Percentiles rank a stretch among this genome's conserved stretches.
These are phyloP conservation scores for Steinernema feltiae DNA, from an alignment of 1,140 invertebrate species.

Conservation along the genomic window DNA sequence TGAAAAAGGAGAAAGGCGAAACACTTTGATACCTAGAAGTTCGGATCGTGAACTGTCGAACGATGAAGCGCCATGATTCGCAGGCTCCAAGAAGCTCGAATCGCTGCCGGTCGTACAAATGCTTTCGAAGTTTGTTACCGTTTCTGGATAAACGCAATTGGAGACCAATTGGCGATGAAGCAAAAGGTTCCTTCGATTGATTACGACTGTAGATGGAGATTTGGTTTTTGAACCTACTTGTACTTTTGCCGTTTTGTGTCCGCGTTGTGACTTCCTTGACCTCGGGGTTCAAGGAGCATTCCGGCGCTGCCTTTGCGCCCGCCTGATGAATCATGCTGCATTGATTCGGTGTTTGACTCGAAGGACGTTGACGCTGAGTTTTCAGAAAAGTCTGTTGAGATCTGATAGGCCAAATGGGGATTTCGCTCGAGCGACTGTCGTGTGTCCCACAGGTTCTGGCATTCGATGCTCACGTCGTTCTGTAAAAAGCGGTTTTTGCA, in stretches of 20 bases:
- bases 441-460: background rate
- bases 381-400: background rate
- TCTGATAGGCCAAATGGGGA: background rate
- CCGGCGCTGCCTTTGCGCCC: background rate
- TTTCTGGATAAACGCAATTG: background rate
- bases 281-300: background rate
- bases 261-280: background rate
- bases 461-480: background rate
- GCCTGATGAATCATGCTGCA: slow-evolving; percentile 4
- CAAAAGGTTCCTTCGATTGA: background rate
- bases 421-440: slow-evolving; percentile 1
- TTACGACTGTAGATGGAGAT: background rate
- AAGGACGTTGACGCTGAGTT: slow-evolving; percentile 2
- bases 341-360: slow-evolving; percentile 5
- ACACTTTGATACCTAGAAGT: background rate
- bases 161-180: background rate
- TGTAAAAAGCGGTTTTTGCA: background rate
- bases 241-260: slow-evolving; percentile 5
- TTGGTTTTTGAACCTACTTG: background rate
- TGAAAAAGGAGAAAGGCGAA: too few relatives aligned
- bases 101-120: background rate
- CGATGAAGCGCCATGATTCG: background rate
- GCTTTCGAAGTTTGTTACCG: background rate
- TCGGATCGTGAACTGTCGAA: slow-evolving; percentile 6
- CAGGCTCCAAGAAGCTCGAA: background rate